Base-by-base conservation (phyloP, 2,113 vertebrate genomes). In the Rissa tridactyla region DNA sequence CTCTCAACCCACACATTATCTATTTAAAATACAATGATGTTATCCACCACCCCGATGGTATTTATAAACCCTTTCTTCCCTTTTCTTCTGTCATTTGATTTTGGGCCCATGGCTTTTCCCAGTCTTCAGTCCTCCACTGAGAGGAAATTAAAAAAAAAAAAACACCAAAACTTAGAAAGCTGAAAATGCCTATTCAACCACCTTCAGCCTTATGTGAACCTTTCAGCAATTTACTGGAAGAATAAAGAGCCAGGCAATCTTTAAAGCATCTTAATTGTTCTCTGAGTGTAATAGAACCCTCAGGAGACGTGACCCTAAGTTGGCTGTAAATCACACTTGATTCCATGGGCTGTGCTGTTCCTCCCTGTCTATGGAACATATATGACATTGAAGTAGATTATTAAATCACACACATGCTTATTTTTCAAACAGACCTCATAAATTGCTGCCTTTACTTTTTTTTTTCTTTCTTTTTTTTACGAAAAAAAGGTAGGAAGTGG, bases 201-300 rank as follows among this genome's bases (percentile, higher is more conserved):
- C 58, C 58, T 92, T 91, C 78, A 88, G 65, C 89, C 75, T 95
- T 71, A 83, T 68, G 78, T 57, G 90, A 96, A 95, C 80, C 69
- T 93, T 95, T 83, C 90, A 88, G 52, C 83, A 91, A 83, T 94
- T 94, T 97, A 89, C 73, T 91, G 77, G 46, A 92, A 91, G 94
- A 96, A 92, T 94, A 96, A 95, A 97, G 79, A 87, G 78, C 30
- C 81, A 91, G 71, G 57, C 68, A 96, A 97, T 97, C 90, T 96
- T 95, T 96, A 96, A 97, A 94, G 57, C 58, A 88, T 92, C 90
- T 95, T 96, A 93, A 96, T 96, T 95, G 92, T 94, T 93, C 75
- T 94, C 82, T 60, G 90, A 91, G 62, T 80, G 90, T 89, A 94
- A 88, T 66, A 92, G 90, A 97, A 95, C 34, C 71, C 95, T 88